Conservation (phyloP, 1,140 invertebrate genomes). For the Listronotus oregonensis region DNA sequence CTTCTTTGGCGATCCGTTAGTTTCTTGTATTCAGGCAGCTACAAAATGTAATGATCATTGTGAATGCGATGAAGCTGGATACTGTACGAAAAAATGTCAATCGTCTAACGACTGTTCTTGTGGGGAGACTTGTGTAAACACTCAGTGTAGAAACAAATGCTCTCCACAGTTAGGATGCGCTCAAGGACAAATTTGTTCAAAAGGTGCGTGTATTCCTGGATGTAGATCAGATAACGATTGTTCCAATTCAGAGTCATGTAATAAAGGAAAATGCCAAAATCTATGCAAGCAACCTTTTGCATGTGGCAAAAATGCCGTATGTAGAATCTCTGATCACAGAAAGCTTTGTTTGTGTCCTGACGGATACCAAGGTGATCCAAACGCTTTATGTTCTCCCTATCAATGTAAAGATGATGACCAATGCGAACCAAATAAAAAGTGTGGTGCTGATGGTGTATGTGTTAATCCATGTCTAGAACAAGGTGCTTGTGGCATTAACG, state of each 20-base stretch:
- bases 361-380: conserved; percentile 79
- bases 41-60: conserved; percentile 70
- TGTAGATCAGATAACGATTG: conserved; percentile 83
- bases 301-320: conserved; percentile 77
- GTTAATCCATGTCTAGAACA: conserved; percentile 81
- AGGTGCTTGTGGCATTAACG: conserved; percentile 80
- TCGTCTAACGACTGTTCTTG: conserved; percentile 73
- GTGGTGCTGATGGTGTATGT: conserved; percentile 73
- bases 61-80: conserved; percentile 78
- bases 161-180: conserved; percentile 56
- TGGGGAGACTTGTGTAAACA: conserved; percentile 69
- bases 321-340: conserved; percentile 74
- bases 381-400: conserved; percentile 71
- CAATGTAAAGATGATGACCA: conserved; percentile 79
- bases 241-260: conserved; percentile 74
- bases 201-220: conserved; percentile 70
- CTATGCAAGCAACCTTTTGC: conserved; percentile 70
- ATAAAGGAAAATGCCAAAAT: conserved; percentile 74
- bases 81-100: conserved; percentile 73
- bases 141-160: conserved; percentile 69
- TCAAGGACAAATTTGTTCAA: conserved; percentile 63
- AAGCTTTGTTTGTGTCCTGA: conserved; percentile 86
- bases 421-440: conserved; percentile 78
- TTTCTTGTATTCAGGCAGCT: conserved; percentile 70
- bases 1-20: conserved; percentile 79